Conservation (phyloP, 2,888 invertebrate species). For the Mythimna impura region DNA sequence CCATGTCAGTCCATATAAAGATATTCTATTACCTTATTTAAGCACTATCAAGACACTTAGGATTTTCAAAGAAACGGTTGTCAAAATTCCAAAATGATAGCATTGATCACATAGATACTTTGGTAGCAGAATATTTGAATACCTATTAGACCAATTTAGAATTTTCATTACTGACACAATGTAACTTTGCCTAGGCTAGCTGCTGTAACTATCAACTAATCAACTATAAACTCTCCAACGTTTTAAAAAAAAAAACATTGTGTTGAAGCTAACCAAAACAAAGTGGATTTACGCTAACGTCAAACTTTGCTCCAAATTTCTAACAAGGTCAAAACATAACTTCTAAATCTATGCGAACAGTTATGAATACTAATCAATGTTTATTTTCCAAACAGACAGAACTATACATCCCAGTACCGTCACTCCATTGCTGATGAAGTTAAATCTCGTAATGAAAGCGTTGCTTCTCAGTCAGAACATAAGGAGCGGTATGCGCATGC, state of each 20-base stretch:
- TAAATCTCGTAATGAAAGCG: slow-evolving; percentile 85
- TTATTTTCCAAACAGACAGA: slow-evolving; percentile 74
- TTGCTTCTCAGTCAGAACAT: slow-evolving; percentile 82
- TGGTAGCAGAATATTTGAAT: background rate
- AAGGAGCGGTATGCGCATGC: slow-evolving; percentile 86
- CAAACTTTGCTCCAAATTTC: slow-evolving; percentile 21
- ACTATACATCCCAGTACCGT: slow-evolving; percentile 83
- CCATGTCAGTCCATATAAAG: no score
- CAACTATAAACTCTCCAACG: background rate
- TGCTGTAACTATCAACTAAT: background rate
- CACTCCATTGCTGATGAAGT: slow-evolving; percentile 87
- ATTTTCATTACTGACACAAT: background rate
- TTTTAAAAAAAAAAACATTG: slow-evolving; percentile 4
- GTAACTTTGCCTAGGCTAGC: background rate
- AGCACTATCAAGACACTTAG: no score
- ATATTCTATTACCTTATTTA: no score
- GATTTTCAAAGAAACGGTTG: no score
- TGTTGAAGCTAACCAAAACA: slow-evolving; percentile 6
- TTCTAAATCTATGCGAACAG: slow-evolving; percentile 25
- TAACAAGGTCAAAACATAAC: slow-evolving; percentile 25
- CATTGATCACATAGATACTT: background rate
- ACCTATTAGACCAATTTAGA: background rate
- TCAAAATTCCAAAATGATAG: background rate
- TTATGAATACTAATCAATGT: slow-evolving; percentile 43
- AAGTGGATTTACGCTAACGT: slow-evolving; percentile 24